These are phyloP conservation scores for Grallaria varia DNA, from an alignment of 2,113 vertebrate species.

Conservation along the genomic window DNA sequence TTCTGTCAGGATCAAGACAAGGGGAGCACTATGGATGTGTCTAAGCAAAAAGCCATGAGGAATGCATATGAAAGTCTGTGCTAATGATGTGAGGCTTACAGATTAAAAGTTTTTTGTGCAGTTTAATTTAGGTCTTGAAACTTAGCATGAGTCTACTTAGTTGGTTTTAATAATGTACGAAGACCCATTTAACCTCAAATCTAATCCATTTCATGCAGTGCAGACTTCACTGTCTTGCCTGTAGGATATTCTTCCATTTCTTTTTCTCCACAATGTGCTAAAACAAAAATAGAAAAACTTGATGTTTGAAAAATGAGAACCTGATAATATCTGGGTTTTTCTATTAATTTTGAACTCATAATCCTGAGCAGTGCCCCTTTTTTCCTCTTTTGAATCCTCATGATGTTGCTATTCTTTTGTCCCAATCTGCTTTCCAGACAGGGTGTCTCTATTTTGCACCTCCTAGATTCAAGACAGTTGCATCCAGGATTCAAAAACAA, in stretches of 20 bases:
- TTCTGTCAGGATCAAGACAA: neutral
- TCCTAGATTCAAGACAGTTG: neutral
- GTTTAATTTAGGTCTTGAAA: neutral
- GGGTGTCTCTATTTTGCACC: neutral
- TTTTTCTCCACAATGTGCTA: neutral
- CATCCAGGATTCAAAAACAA: neutral
- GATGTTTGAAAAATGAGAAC: neutral
- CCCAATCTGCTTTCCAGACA: neutral
- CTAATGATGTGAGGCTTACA: neutral
- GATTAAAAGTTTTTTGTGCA: neutral
- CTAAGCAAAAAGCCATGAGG: neutral
- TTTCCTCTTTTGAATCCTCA: neutral
- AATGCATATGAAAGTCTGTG: neutral
- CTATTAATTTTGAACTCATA: neutral
- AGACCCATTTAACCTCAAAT: neutral
- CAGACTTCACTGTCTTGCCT: neutral
- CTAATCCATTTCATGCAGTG: neutral
- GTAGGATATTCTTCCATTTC: neutral
- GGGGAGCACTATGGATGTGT: neutral
- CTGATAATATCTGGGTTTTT: neutral
- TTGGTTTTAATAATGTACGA: neutral
- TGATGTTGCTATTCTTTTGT: neutral
- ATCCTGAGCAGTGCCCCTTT: neutral
- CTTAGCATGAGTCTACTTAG: neutral
- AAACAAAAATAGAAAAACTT: conserved; percentile 5